Base-by-base conservation (phyloP, 2,888 invertebrate genomes). In the Chesias legatella region DNA sequence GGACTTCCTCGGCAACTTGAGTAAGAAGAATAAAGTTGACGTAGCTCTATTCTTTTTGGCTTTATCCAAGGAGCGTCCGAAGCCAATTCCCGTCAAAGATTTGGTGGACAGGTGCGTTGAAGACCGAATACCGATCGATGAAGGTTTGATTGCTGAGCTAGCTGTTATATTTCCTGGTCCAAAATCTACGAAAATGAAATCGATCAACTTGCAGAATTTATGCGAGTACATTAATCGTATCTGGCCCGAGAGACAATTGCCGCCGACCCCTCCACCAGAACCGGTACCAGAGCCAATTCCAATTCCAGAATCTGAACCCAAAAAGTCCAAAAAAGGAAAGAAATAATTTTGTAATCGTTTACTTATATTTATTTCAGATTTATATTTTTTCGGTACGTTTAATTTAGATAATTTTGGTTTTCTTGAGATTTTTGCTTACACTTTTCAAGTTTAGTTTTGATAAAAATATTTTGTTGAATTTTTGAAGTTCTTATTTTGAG, bases 161-260 rank as follows among this genome's bases (percentile, higher is more conserved):
- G 48, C 46, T 0, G 42, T 30, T 7, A 29, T 53, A 1, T 73
- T 76, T 48, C 51, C 66, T 2, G 72, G 70, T 5, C 58, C 66
- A 1, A 52, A 48, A 26, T 46, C 54, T 0, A 48, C 47, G 3
- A 67, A 68, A 13, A 23, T 40, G 0, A 64, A 53, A 32, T 56
- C 53, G 0, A 47, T 76, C 1, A 49, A 71, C 34, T 43, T 77
- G 23, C 36, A 32, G 0, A 27, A 37, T 1, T 32, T 78, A 10
- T 59, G 62, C 8, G 77, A 77, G 3, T 77, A 63, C 27, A 58
- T 74, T 7, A 43, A 55, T 7, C 55, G 76, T 1, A 55, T 69
- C 30, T 77, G 77, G 76, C 77, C 78, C 1, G 67, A 71, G 0
- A 63, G 63, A 21, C 54, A 65, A 30, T 44, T 73, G 23, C 72